These are phyloP conservation scores for Tetraneura akinire DNA, from an alignment of 1,140 invertebrate species.

Conservation along the genomic window DNA sequence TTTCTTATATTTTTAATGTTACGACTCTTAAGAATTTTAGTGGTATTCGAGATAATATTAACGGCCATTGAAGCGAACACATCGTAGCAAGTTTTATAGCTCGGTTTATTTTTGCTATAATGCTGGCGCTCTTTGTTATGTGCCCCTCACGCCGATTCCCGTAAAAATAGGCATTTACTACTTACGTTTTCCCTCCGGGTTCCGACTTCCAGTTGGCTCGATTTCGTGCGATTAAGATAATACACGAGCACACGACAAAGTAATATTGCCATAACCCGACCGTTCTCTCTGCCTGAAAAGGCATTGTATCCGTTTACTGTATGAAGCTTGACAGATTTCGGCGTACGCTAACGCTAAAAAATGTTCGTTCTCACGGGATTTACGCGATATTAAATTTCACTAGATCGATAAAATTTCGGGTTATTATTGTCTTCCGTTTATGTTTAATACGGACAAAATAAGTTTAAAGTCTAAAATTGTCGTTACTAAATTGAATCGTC, in stretches of 20 bases:
- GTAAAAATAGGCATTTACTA: constrained; percentile 1
- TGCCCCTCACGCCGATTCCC: neutral
- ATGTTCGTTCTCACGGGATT: neutral
- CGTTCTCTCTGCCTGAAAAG: neutral
- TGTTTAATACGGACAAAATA: constrained; percentile 4
- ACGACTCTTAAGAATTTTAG: constrained; percentile 33
- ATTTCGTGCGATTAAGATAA: constrained; percentile 36
- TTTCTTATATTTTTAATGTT: constrained; percentile 25
- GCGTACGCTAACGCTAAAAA: neutral
- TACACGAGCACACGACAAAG: constrained; percentile 16
- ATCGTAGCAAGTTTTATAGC: constrained; percentile 15
- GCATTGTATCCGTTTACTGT: no score
- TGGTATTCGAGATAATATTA: constrained; percentile 46
- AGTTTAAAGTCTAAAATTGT: no score
- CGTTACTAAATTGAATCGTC: no score
- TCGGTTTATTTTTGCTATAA: neutral
- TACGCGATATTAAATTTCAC: neutral
- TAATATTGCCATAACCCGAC: constrained; percentile 16
- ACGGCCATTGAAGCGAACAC: constrained; percentile 33
- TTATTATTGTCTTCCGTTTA: neutral
- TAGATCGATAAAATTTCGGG: neutral
- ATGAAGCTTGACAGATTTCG: constrained; percentile 21
- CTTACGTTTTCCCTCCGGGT: neutral
- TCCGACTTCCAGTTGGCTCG: constrained; percentile 5
- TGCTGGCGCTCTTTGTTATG: constrained; percentile 3